phyloP scores from a whole-genome alignment of 2,113 vertebrate genomes.

The Corvus moneduloides region DNA sequence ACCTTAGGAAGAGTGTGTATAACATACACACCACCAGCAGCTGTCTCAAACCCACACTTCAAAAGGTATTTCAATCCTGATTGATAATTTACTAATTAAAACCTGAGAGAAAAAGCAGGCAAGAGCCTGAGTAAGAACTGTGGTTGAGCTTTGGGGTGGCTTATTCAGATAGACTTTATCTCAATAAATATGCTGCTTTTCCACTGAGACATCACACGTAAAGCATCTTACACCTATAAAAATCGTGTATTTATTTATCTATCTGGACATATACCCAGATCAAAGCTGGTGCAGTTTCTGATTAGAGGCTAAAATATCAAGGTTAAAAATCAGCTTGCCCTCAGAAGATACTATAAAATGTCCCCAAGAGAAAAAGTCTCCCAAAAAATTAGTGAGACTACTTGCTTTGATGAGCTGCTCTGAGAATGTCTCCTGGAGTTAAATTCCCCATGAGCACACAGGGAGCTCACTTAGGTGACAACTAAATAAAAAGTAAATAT shows the following conservation, averaged over 20 bases:
- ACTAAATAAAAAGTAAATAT: neutral
- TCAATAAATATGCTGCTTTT: neutral
- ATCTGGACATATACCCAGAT: neutral
- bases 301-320: neutral
- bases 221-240: neutral
- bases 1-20: neutral
- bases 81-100: conserved; percentile 13
- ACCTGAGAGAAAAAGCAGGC: conserved; percentile 3
- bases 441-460: neutral
- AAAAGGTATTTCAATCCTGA: neutral
- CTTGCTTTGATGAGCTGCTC: neutral
- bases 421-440: neutral
- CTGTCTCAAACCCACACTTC: neutral
- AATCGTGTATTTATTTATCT: neutral
- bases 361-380: neutral
- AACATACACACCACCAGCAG: neutral
- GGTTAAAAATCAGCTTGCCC: neutral
- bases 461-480: neutral
- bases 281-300: neutral
- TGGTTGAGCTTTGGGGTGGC: neutral
- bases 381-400: neutral
- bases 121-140: neutral
- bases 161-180: neutral
- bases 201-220: neutral
- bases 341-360: neutral